phyloP scores from a whole-genome alignment of 2,888 invertebrate species.

The Notocelia uddmanniana region DNA sequence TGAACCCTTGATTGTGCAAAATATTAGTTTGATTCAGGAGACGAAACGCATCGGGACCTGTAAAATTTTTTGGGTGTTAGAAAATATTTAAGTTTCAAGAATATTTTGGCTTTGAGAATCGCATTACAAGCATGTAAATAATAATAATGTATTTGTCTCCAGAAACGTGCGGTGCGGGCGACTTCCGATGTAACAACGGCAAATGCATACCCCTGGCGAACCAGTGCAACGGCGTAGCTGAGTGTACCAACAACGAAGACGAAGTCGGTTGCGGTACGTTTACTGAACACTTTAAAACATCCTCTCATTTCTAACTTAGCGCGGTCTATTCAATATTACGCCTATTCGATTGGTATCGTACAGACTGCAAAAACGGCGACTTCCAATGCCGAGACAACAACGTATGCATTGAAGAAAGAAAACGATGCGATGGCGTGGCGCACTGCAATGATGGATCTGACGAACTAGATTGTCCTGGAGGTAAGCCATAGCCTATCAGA shows the following conservation, averaged over 20 bases:
- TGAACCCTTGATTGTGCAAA: no score
- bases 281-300: neutral
- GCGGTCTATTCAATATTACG: slow-evolving; percentile 17
- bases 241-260: slow-evolving; percentile 87
- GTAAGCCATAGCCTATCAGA: slow-evolving; percentile 12
- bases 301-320: neutral
- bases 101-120: no score
- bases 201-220: slow-evolving; percentile 83
- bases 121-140: slow-evolving; percentile 2
- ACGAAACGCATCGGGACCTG: no score
- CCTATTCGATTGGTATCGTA: slow-evolving; percentile 33
- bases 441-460: slow-evolving; percentile 88
- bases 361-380: slow-evolving; percentile 77
- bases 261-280: slow-evolving; percentile 86
- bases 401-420: slow-evolving; percentile 84
- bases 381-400: slow-evolving; percentile 87
- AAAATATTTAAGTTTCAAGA: no score
- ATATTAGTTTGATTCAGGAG: no score
- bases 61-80: no score
- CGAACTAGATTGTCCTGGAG: slow-evolving; percentile 85
- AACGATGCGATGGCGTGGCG: slow-evolving; percentile 84
- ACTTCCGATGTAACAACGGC: slow-evolving; percentile 85
- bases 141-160: slow-evolving; percentile 54
- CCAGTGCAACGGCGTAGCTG: slow-evolving; percentile 86
- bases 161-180: slow-evolving; percentile 74